Evolutionary conservation across 2,113 vertebrate genomes (phyloP), one percentile per base, ranked within the genome.

Genomic region (Corvus cornix): DNA sequence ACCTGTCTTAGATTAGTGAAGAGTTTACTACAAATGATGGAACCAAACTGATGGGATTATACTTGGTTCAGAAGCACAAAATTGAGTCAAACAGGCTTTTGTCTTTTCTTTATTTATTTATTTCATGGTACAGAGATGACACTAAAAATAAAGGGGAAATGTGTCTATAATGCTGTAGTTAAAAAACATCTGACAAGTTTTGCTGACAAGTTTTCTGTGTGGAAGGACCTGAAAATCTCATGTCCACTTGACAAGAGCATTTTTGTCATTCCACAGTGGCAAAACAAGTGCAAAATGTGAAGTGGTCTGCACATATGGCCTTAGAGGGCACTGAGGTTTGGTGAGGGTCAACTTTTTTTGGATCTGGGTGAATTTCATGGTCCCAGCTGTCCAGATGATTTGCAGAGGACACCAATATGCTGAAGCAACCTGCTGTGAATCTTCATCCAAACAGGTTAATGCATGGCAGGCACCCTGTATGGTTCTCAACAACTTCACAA

Each of bases 311-410:
- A 94, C 95, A 96, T 92, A 97, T 98, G 98, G 97, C 93, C 92
- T 96, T 96, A 93, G 96, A 98, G 97, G 98, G 97, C 98, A 60
- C 93, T 87, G 95, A 97, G 97, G 97, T 97, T 94, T 97, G 92
- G 80, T 94, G 84, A 95, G 96, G 98, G 98, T 98, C 98, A 98
- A 98, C 97, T 96, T 98, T 98, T 97, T 95, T 90, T 97, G 98
- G 97, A 95, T 95, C 98, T 98, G 98, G 97, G 98, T 98, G 97
- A 98, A 99, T 99, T 99, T 99, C 99, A 99, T 98, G 98, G 98
- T 99, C 98, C 97, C 96, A 96, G 97, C 98, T 98, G 98, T 98
- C 98, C 97, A 97, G 98, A 99, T 99, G 99, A 99, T 99, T 99
- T 99, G 98, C 98, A 97, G 97, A 97, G 97, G 98, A 97, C 97